Base-by-base conservation (phyloP, 2,888 invertebrate genomes). In the Chymomyza amoena region DNA sequence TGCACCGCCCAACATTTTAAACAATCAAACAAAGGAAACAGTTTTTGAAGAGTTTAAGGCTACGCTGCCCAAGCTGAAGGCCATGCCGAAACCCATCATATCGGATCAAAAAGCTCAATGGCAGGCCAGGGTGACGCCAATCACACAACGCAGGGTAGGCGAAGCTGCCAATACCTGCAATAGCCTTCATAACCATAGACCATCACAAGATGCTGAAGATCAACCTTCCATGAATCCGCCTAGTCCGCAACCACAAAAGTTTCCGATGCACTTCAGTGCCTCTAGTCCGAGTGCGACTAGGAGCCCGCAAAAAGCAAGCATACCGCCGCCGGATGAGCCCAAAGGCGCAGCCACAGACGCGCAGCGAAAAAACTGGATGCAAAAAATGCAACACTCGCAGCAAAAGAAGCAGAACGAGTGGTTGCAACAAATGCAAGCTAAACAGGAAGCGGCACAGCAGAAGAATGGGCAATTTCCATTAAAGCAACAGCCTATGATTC, bases 381-480 rank as follows among this genome's bases (percentile, higher is more conserved):
- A 69, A 36, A 85, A 80, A 25, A 83, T 83, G 83, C 87, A 83
- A 25, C 77, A 83, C 13, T 28, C 68, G 0, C 87, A 83, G 67
- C 78, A 81, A 13, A 59, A 68, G 18, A 79, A 81, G 61, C 81
- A 86, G 63, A 64, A 72, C 0, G 51, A 85, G 6, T 77, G 77
- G 74, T 13, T 84, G 0, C 73, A 87, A 70, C 71, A 87, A 0
- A 80, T 85, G 72, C 77, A 83, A 62, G 75, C 74, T 18, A 87
- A 84, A 52, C 81, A 80, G 66, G 86, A 78, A 64, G 74, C 81
- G 6, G 86, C 78, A 15, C 85, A 87, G 1, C 78, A 82, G 7
- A 73, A 81, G 28, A 73, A 69, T 25, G n/a, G 66, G 28, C 69
- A 76, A 6, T 25, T 57, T 20, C 20, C 71, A 54, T 69, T 72